These are phyloP conservation scores for Phaetusa simplex DNA, from an alignment of 2,113 vertebrate genomes.

Conservation along the genomic window DNA sequence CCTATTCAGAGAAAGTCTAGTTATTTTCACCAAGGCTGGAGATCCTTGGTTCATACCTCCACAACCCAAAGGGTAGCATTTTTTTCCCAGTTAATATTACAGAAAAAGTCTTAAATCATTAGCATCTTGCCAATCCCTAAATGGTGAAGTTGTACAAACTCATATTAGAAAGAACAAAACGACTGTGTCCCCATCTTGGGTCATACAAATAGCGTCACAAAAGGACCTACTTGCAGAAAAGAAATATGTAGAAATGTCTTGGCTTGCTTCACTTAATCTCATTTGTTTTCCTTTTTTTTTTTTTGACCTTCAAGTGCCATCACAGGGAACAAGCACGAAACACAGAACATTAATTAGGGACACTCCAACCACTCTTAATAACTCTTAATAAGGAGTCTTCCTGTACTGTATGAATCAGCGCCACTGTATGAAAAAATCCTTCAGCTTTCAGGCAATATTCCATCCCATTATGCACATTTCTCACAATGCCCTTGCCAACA, in stretches of 20 bases:
- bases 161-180: neutral
- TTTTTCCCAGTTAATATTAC: neutral
- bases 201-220: neutral
- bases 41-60: neutral
- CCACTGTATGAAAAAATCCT: neutral
- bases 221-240: neutral
- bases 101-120: neutral
- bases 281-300: neutral
- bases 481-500: neutral
- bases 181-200: neutral
- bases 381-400: neutral
- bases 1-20: neutral
- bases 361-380: neutral
- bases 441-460: neutral
- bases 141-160: neutral
- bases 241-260: neutral
- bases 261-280: neutral
- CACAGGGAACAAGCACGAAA: neutral
- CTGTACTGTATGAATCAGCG: neutral
- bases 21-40: neutral
- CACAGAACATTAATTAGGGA: neutral
- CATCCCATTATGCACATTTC: neutral
- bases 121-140: neutral
- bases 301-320: neutral
- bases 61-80: neutral